Base-by-base conservation (phyloP, 2,113 vertebrate genomes). In the Pelodiscus sinensis region DNA sequence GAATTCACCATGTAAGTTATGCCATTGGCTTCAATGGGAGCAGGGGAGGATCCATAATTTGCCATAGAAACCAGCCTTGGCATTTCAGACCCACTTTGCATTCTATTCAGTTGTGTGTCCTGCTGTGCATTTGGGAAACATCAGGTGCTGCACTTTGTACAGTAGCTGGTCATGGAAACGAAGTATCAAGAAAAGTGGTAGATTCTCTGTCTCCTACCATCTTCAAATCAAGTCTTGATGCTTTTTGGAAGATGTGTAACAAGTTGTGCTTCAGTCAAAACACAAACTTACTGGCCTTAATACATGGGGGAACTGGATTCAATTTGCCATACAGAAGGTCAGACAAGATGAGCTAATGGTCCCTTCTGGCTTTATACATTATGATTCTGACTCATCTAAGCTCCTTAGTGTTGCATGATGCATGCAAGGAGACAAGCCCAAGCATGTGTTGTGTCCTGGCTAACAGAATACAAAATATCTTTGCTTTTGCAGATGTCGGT, bases 171-270 rank as follows among this genome's bases (percentile, higher is more conserved):
- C 54, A 14, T 4, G 2, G 71, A 35, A n/a, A 58, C 35, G 38
- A 35, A 57, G 24, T 35, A 79, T 14, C 14, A 58, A 44, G 56
- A 5, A 24, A 56, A 27, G 35, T 19, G 35, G 57, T 35, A 22
- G 55, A 51, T 29, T 86, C 51, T 88, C 51, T 31, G 75, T 1
- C 38, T 24, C 79, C 65, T 29, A 18, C 2, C 4, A n/a, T 57
- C 79, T 82, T 89, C 60, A 54, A 56, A 24, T 6, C 55, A 71
- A 91, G 31, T 58, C 38, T 21, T 3, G 14, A 58, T 44, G 57
- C 88, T 12, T 52, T 93, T 60, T 11, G 85, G 68, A 31, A 91
- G 75, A 60, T 13, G 22, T 35, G 84, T 93, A 82, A 94, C 68
- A 35, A n/a, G 55, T 71, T 22, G 85, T 25, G 56, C 38, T 77